Conservation (phyloP, 2,113 vertebrate species). For the Cavia porcellus region DNA sequence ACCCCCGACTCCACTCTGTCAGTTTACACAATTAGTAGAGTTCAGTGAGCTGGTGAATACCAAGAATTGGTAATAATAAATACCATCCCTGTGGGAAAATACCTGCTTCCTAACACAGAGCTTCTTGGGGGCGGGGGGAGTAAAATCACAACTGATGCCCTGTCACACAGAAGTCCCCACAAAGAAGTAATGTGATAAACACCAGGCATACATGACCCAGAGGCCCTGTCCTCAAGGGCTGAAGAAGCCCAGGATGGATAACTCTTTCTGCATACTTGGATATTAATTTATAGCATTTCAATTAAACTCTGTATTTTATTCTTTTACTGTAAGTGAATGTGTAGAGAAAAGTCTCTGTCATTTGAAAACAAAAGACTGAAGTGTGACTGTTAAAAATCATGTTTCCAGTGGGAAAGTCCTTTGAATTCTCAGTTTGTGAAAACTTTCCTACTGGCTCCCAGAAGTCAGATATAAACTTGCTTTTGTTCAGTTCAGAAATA, state of each 20-base stretch:
- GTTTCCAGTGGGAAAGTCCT: background rate
- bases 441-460: background rate
- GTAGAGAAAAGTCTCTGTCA: background rate
- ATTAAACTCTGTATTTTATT: background rate
- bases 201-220: background rate
- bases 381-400: background rate
- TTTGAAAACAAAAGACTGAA: background rate
- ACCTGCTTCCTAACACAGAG: background rate
- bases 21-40: background rate
- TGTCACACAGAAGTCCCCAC: background rate
- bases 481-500: background rate
- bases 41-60: background rate
- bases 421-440: background rate
- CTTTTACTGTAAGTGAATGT: background rate
- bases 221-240: background rate
- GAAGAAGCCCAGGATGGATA: background rate
- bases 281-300: background rate
- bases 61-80: background rate
- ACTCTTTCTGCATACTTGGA: background rate
- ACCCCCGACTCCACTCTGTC: background rate
- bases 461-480: background rate
- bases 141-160: background rate
- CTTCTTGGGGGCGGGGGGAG: background rate
- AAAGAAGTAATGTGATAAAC: background rate
- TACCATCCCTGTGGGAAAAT: background rate